Evolutionary conservation across 2,797 vertebrate genomes (phyloP), one percentile per base, ranked within the genome.

Genomic region (Morus bassanus): DNA sequence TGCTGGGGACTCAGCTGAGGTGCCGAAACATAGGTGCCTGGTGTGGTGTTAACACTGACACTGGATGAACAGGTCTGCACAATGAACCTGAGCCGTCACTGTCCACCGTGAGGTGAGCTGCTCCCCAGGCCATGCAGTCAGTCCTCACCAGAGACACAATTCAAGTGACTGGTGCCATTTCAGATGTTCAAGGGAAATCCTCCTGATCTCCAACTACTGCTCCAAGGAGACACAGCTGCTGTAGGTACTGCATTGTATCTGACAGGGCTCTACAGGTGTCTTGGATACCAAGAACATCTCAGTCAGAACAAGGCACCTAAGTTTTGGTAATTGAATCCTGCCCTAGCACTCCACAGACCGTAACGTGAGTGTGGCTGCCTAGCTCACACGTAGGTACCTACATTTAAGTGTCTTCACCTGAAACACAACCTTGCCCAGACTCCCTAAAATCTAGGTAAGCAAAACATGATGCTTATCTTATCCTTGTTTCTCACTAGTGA

Each of bases 91-190:
- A 57, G 48, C 23, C 43, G 9, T 14, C 10, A 1, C 33, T 45
- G 28, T 24, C n/a, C 27, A 25, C n/a, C 18, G 21, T 27, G 17
- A 74, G 10, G 21, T 11, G 21, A 81, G 3, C 37, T 54, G 22
- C 18, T 57, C 13, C 33, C 14, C 4, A 24, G 27, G 10, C 23
- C 2, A 0, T 41, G 37, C 9, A 43, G 24, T 35, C 30, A 41
- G 31, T 22, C 28, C 24, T 37, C 75, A 69, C 28, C 43, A 48
- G 24, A 88, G 18, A 43, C 11, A 31, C 6, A 46, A 4, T 7
- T 59, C 2, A 2, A 27, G 22, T 22, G 18, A 9, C 25, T 60
- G 59, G n/a, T 64, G 27, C 13, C 10, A 10, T 75, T 92, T 68
- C 57, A 82, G 41, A 63, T 33, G 10, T 31, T 77, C 18, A 31